Base-by-base conservation (phyloP, 2,113 vertebrate species). In the Baryphthengus martii region DNA sequence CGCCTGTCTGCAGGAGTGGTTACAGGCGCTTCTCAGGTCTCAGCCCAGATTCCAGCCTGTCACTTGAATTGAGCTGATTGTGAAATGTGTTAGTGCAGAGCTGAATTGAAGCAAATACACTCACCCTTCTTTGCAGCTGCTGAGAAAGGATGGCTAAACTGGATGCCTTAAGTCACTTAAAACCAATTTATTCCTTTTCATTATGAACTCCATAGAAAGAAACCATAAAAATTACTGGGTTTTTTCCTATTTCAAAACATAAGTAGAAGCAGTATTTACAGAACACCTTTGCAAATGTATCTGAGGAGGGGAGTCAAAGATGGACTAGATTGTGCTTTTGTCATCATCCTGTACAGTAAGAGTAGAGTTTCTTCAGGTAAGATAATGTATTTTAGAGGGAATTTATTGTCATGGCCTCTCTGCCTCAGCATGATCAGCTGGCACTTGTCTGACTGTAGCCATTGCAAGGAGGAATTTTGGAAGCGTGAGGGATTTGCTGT, bases 231-330 rank as follows among this genome's bases (percentile, higher is more conserved):
- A 25, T 21, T 18, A 13, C 17, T n/a, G 10, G 1, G 1, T 2
- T 25, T 40, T 58, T 23, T 68, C 10, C 29, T 80, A 5, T 28
- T 80, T 76, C 25, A 71, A 71, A 91, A 45, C 9, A 1, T 10
- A 47, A 52, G 21, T 77, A 62, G 68, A 84, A 77, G 33, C 3
- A 4, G 7, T 78, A 20, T 56, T 93, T 83, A 31, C 9, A 81
- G 15, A 74, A 35, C 10, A 56, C 2, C 2, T 65, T 52, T 17
- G 6, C 26, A 68, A 50, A 59, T 83, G 10, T 33, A 61, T 76
- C 8, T 0, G 0, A 6, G 20, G 37, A 2, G 6, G 6, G 5
- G 10, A 1, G 1, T 24, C 31, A 16, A 29, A 26, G 35, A 24
- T 45, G 29, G 45, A 47, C 44, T 67, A n/a, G 26, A 26, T 17